phyloP scores from a whole-genome alignment of 2,797 vertebrate species.

The Micrastur ruficollis region DNA sequence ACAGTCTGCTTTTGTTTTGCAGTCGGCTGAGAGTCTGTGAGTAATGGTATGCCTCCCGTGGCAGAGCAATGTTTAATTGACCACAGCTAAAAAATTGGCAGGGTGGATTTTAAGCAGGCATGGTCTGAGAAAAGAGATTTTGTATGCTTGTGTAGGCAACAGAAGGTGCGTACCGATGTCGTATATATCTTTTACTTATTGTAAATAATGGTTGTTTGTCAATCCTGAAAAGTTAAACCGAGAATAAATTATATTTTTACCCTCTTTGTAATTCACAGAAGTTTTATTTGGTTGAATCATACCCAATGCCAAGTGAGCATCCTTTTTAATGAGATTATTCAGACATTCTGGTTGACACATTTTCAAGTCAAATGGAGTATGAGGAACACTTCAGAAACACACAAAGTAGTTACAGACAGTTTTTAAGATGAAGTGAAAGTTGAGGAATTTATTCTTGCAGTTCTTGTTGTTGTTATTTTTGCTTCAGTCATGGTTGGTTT shows the following conservation, averaged over 20 bases:
- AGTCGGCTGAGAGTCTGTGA: neutral
- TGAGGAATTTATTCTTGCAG: neutral
- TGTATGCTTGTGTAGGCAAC: neutral
- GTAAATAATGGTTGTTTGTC: neutral
- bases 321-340: neutral
- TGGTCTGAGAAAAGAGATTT: neutral
- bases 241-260: neutral
- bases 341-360: rapidly evolving
- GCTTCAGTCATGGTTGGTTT: neutral
- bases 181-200: neutral
- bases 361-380: neutral
- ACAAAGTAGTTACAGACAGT: too few species aligned
- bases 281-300: neutral
- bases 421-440: neutral
- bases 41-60: neutral
- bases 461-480: neutral
- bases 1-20: constrained; percentile 14
- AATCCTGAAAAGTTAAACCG: neutral
- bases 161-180: neutral
- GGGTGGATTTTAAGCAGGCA: neutral
- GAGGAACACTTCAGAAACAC: neutral
- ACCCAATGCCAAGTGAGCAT: neutral
- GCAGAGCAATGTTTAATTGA: constrained; percentile 15
- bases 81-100: neutral
- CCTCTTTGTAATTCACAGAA: neutral